phyloP scores from a whole-genome alignment of 2,888 invertebrate species.

The Steinernema carpocapsae region DNA sequence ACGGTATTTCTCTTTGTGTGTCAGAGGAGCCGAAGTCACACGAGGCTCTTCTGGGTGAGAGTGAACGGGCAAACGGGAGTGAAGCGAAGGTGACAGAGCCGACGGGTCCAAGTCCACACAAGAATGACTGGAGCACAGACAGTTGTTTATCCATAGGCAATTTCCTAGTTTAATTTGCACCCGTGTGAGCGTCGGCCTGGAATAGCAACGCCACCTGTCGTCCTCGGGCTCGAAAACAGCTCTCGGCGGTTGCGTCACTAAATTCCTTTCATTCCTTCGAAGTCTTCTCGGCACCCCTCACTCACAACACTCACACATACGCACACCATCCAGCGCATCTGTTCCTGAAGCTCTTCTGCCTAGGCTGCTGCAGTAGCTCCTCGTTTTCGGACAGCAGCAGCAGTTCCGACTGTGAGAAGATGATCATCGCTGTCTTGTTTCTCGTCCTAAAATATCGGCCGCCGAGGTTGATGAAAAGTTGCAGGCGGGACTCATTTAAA shows the following conservation, averaged over 20 bases:
- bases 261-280: constrained; percentile 30
- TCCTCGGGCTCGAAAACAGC: constrained; percentile 17
- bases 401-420: too few relatives aligned
- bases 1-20: neutral
- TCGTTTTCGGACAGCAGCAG: too few relatives aligned
- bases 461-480: too few relatives aligned
- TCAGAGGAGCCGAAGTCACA: neutral
- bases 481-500: too few relatives aligned
- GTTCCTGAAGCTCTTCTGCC: neutral
- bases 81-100: too few relatives aligned
- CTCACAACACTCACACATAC: too few relatives aligned
- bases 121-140: neutral
- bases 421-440: too few relatives aligned
- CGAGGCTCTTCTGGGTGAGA: too few relatives aligned
- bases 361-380: neutral
- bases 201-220: constrained; percentile 23
- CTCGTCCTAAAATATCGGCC: too few relatives aligned
- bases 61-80: too few relatives aligned
- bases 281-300: constrained; percentile 26
- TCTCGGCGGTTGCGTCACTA: constrained; percentile 20
- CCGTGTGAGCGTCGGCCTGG: constrained; percentile 9
- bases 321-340: neutral
- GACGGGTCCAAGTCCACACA: neutral
- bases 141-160: constrained; percentile 24
- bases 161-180: constrained; percentile 29